These are phyloP conservation scores for Drosophila phalerata DNA, from an alignment of 2,888 invertebrate species.

Conservation along the genomic window DNA sequence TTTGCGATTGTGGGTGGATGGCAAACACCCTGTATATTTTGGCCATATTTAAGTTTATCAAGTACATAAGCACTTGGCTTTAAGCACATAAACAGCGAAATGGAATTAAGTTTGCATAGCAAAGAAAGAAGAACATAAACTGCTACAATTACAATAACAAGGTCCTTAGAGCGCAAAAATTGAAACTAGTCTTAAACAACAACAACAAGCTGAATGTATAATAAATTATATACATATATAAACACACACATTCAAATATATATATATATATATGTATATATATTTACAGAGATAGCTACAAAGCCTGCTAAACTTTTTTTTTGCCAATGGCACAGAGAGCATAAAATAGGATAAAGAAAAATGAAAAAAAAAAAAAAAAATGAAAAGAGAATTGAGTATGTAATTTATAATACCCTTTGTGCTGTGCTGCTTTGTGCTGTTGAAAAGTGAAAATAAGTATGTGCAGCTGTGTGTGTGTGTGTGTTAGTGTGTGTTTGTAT, in stretches of 20 bases:
- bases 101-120: conserved; percentile 83
- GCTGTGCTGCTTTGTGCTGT: conserved; percentile 64
- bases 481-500: conserved; percentile 49
- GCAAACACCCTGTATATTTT: conserved; percentile 66
- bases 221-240: conserved; percentile 31
- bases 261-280: conserved; percentile 4
- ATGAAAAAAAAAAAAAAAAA: conserved; percentile 27
- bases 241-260: conserved; percentile 5
- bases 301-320: conserved; percentile 33
- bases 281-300: conserved; percentile 18
- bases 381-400: conserved; percentile 59
- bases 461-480: conserved; percentile 20
- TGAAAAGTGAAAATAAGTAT: conserved; percentile 82
- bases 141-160: conserved; percentile 79
- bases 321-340: conserved; percentile 53
- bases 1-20: background rate
- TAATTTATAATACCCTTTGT: conserved; percentile 82
- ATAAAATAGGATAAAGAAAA: conserved; percentile 11
- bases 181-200: conserved; percentile 62
- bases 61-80: conserved; percentile 76
- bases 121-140: conserved; percentile 80
- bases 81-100: conserved; percentile 81
- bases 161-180: conserved; percentile 43
- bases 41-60: conserved; percentile 66
- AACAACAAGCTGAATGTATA: conserved; percentile 30